Conservation (phyloP, 2,797 vertebrate genomes). For the Oophaga sylvatica region DNA sequence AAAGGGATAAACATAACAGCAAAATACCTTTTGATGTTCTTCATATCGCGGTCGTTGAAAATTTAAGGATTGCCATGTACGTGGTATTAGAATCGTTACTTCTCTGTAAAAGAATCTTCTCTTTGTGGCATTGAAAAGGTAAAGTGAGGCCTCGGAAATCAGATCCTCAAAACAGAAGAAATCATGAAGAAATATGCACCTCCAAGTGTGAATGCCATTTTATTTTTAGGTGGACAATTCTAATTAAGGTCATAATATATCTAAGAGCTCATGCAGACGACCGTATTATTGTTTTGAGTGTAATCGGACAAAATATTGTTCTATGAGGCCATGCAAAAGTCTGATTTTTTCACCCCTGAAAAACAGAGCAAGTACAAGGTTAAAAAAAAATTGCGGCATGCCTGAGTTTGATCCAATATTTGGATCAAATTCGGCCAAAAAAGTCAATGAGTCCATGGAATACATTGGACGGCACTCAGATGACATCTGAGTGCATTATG, state of each 20-base stretch:
- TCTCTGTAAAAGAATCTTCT: conserved; percentile 72
- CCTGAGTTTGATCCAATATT: no score
- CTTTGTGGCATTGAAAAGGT: conserved; percentile 71
- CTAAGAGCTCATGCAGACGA: neutral
- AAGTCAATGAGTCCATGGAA: no score
- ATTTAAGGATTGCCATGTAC: conserved; percentile 67
- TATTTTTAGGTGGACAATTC: neutral
- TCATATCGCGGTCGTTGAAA: conserved; percentile 68
- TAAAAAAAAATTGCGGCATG: no score
- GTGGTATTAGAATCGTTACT: conserved; percentile 73
- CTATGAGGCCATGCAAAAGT: no score
- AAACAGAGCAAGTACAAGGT: no score
- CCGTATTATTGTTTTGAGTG: neutral
- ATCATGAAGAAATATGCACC: neutral
- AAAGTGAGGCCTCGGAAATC: conserved; percentile 70
- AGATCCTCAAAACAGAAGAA: conserved; percentile 68
- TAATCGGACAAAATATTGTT: no score
- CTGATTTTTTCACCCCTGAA: no score
- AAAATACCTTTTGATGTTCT: conserved; percentile 70
- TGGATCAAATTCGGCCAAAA: no score
- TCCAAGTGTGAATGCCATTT: neutral
- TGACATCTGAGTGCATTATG: no score
- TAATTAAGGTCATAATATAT: neutral
- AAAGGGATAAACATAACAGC: neutral
- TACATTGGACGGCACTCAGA: no score